These are phyloP conservation scores for Drosophila azteca DNA, from an alignment of 1,140 invertebrate genomes.

Conservation along the genomic window DNA sequence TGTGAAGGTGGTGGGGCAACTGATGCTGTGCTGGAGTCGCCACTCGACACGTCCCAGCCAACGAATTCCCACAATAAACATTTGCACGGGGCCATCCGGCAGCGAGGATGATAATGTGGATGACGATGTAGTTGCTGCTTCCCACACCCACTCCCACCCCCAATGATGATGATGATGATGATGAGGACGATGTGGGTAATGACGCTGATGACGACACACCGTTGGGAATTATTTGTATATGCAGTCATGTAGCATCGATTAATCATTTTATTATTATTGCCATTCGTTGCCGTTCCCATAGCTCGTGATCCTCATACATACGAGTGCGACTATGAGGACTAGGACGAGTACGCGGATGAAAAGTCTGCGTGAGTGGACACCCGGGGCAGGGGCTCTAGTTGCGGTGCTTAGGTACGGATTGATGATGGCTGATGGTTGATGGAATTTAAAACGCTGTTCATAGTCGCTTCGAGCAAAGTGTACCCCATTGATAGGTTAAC, in stretches of 20 bases:
- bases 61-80: conserved; percentile 79
- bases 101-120: conserved; percentile 62
- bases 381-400: not conserved
- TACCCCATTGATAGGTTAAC: conserved; percentile 17
- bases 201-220: conserved; percentile 72
- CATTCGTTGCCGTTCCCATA: conserved; percentile 72
- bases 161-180: conserved; percentile 35
- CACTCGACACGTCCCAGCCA: conserved; percentile 63
- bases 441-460: conserved; percentile 30
- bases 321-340: conserved; percentile 13
- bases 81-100: conserved; percentile 61
- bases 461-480: conserved; percentile 23
- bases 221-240: conserved; percentile 80
- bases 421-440: not conserved
- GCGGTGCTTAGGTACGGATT: too few relatives aligned
- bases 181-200: conserved; percentile 55
- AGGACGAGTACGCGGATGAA: conserved; percentile 17
- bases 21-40: conserved; percentile 23
- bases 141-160: conserved; percentile 1
- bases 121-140: conserved; percentile 46
- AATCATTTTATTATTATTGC: conserved; percentile 81
- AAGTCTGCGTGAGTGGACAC: conserved; percentile 6
- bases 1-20: conserved; percentile 7
- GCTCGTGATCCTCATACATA: conserved; percentile 76
- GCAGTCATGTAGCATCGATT: conserved; percentile 82